phyloP scores from a whole-genome alignment of 64 coral and sea anemone species.

The Montipora foliosa region DNA sequence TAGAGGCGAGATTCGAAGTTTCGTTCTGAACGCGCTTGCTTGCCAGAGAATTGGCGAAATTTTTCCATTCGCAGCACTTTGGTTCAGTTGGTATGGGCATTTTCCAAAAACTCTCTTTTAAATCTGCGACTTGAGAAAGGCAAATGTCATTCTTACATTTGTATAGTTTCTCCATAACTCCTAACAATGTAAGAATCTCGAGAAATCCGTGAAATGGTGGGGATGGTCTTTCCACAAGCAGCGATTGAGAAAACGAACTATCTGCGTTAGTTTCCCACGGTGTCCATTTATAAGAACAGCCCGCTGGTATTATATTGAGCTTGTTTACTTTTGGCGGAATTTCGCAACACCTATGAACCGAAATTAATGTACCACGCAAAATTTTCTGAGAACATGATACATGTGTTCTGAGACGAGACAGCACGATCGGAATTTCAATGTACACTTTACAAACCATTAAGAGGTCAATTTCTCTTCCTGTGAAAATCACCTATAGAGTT shows the following conservation, averaged over 20 bases:
- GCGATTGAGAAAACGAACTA: not conserved
- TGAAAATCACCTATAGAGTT: not conserved
- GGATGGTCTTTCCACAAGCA: not conserved
- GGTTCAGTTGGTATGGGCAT: not conserved
- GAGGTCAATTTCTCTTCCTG: not conserved
- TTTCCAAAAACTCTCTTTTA: not conserved
- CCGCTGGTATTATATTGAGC: not conserved
- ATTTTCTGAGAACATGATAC: too few species aligned
- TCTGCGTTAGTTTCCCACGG: not conserved
- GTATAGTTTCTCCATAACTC: slow-evolving; percentile 25
- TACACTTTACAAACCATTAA: not conserved
- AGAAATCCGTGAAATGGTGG: not conserved
- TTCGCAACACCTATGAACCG: not conserved
- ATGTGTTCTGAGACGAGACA: not conserved
- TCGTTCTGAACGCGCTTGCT: not conserved
- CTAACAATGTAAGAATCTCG: not conserved
- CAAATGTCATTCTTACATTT: not conserved
- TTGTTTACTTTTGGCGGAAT: not conserved
- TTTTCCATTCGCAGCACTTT: not conserved
- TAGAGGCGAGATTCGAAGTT: not conserved
- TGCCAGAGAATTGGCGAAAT: not conserved
- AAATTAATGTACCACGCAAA: not conserved
- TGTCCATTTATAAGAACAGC: not conserved
- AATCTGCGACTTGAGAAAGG: not conserved
- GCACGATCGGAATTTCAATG: not conserved